Evolutionary conservation across 1,140 invertebrate genomes (phyloP).

Genomic region (Zaprionus capensis): DNA sequence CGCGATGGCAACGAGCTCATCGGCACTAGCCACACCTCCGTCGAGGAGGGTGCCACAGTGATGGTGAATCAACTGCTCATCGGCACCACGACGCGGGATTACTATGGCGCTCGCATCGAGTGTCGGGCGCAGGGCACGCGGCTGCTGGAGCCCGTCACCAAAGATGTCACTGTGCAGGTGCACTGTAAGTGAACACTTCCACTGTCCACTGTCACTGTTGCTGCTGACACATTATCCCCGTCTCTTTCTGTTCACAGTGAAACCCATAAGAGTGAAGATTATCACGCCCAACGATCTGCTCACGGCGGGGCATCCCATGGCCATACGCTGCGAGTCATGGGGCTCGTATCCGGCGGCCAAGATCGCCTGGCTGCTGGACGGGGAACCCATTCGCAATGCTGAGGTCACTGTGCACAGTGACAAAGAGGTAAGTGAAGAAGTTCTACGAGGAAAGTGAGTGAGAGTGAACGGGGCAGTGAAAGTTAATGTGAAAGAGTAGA

Average conservation of each 20-base stretch:
- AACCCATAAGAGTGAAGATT: slow-evolving; percentile 89
- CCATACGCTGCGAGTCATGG: slow-evolving; percentile 88
- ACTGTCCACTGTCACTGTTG: not conserved
- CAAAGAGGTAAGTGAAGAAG: slow-evolving; percentile 67
- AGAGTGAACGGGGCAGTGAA: no score
- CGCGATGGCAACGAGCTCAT: slow-evolving; percentile 89
- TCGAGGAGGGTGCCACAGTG: slow-evolving; percentile 85
- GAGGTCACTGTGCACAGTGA: slow-evolving; percentile 83
- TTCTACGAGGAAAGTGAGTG: not conserved
- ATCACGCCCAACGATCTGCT: slow-evolving; percentile 87
- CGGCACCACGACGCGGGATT: slow-evolving; percentile 86
- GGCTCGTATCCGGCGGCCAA: slow-evolving; percentile 90
- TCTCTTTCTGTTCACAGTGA: slow-evolving; percentile 85
- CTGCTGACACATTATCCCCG: not conserved
- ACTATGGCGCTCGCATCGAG: slow-evolving; percentile 87
- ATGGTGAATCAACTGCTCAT: slow-evolving; percentile 89
- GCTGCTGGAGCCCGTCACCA: slow-evolving; percentile 85
- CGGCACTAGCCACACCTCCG: slow-evolving; percentile 87
- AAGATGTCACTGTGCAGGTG: slow-evolving; percentile 88
- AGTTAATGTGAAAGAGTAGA: no score
- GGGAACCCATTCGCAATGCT: slow-evolving; percentile 86
- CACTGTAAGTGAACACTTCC: slow-evolving; percentile 86
- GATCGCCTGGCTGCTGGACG: slow-evolving; percentile 89
- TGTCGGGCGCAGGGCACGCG: slow-evolving; percentile 89
- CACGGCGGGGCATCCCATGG: slow-evolving; percentile 87